A percentile compares a stretch with the other conserved stretches of the same genome.
These are phyloP conservation scores for Thecophora atra DNA, from an alignment of 2,888 invertebrate genomes.

Conservation along the genomic window DNA sequence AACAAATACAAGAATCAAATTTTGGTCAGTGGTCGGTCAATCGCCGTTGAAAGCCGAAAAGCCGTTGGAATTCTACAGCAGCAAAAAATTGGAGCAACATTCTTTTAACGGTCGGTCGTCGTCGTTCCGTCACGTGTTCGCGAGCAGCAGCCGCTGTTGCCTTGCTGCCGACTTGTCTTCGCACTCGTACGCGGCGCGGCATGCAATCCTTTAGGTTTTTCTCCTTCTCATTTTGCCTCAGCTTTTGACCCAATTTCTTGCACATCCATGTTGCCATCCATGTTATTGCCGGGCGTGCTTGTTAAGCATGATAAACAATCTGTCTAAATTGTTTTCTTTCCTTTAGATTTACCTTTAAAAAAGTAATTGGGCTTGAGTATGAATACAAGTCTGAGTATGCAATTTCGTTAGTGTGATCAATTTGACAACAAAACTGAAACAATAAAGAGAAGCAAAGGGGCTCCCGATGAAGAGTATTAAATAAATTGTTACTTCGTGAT, in stretches of 20 bases:
- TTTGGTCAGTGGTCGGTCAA: neutral
- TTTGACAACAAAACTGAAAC: slow-evolving; percentile 20
- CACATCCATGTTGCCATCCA: neutral
- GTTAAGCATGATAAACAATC: slow-evolving; percentile 22
- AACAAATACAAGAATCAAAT: neutral
- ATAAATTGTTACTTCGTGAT: neutral
- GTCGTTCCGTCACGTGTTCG: neutral
- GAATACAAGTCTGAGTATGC: too few species aligned
- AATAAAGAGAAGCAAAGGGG: neutral
- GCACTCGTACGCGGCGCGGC: neutral
- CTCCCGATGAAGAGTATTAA: neutral
- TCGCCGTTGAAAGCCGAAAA: slow-evolving; percentile 10
- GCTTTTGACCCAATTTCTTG: slow-evolving; percentile 21
- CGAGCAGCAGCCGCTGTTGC: neutral
- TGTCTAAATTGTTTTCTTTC: neutral
- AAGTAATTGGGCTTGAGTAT: too few species aligned
- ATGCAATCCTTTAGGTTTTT: neutral
- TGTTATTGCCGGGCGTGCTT: neutral
- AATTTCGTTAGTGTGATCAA: slow-evolving; percentile 12
- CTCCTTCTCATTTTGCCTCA: neutral
- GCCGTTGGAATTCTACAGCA: neutral
- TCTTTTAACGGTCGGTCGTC: slow-evolving; percentile 8
- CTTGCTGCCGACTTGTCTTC: neutral
- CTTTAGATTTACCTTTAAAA: neutral
- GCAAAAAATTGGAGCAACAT: slow-evolving; percentile 13